phyloP scores from a whole-genome alignment of 2,113 vertebrate species.

The Solea senegalensis region DNA sequence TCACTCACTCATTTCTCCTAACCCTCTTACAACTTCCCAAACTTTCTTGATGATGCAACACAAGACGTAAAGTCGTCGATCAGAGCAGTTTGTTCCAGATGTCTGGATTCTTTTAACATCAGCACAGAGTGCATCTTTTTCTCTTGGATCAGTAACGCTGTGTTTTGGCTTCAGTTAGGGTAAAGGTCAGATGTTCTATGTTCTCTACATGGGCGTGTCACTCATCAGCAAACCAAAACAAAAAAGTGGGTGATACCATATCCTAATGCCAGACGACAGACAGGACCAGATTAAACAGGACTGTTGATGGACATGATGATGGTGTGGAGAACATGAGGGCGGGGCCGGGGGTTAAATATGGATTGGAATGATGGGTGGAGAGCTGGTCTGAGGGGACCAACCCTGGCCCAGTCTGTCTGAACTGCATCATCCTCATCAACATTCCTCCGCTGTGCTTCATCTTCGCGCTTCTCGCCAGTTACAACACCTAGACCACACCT shows the following conservation, averaged over 20 bases:
- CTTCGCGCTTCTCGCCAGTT: slow-evolving; percentile 31
- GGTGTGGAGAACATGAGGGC: slow-evolving; percentile 16
- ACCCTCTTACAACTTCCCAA: not conserved
- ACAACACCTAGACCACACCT: slow-evolving; percentile 14
- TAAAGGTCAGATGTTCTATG: slow-evolving; percentile 34
- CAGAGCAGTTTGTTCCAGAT: too few species aligned
- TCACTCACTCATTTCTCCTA: too few species aligned
- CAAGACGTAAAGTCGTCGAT: too few species aligned
- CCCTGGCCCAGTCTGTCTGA: slow-evolving; percentile 14
- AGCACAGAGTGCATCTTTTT: too few species aligned
- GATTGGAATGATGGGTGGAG: not conserved
- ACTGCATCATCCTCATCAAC: slow-evolving; percentile 62
- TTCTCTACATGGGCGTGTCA: slow-evolving; percentile 62
- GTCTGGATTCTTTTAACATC: too few species aligned
- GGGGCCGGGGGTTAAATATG: slow-evolving; percentile 27
- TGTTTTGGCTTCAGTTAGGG: too few species aligned
- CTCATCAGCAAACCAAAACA: slow-evolving; percentile 33
- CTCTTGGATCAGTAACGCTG: too few species aligned
- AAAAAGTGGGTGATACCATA: slow-evolving; percentile 57
- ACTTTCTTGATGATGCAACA: not conserved
- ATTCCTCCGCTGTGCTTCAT: slow-evolving; percentile 43
- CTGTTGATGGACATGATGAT: slow-evolving; percentile 61
- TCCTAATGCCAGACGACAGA: slow-evolving; percentile 76
- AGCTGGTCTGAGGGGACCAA: not conserved
- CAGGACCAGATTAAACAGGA: slow-evolving; percentile 56